Conservation (phyloP, 1,140 invertebrate genomes). For the Venustaconcha ellipsiformis region DNA sequence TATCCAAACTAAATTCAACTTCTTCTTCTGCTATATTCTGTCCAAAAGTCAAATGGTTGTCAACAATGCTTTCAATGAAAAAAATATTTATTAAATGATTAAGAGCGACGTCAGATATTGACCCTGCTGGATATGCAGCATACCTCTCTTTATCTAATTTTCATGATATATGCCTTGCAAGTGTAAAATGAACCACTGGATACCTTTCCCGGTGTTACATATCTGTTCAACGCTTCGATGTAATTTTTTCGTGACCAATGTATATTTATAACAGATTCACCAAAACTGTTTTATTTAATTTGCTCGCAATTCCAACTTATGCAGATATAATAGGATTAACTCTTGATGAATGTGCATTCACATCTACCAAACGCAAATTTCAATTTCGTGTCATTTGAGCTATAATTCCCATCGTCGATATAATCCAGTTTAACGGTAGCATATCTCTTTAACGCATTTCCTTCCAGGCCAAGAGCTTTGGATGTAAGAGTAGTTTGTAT, state of each 20-base stretch:
- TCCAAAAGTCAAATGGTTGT: not conserved
- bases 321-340: not conserved
- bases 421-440: too few relatives aligned
- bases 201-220: not conserved
- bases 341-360: not conserved
- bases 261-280: not conserved
- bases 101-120: not conserved
- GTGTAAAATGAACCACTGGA: not conserved
- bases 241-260: not conserved
- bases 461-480: not conserved
- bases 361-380: not conserved
- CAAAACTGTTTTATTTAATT: not conserved
- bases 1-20: not conserved
- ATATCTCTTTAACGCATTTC: not conserved
- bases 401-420: not conserved
- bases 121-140: not conserved
- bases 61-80: not conserved
- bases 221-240: not conserved
- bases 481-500: not conserved
- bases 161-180: not conserved
- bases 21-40: not conserved
- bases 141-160: not conserved
- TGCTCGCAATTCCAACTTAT: not conserved
- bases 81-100: not conserved
- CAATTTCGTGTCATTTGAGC: too few relatives aligned